Conservation (phyloP, 1,140 invertebrate genomes). For the Dolichoris vasculosae region DNA sequence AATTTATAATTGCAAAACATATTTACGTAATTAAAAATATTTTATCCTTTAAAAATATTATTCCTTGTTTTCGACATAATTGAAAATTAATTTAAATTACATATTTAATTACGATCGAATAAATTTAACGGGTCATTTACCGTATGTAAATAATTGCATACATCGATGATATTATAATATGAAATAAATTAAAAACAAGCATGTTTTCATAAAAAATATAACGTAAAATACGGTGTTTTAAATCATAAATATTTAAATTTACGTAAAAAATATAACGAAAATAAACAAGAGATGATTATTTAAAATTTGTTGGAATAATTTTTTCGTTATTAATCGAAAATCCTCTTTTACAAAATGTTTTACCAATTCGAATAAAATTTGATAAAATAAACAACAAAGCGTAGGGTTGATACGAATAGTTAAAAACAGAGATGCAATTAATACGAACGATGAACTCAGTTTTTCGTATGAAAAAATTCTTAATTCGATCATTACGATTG, state of each 20-base stretch:
- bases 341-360: background rate
- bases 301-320: no score
- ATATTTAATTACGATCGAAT: background rate
- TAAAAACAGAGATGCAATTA: slow-evolving; percentile 23
- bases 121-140: background rate
- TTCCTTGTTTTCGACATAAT: background rate
- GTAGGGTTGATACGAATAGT: background rate
- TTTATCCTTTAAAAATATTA: background rate
- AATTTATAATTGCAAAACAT: background rate
- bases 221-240: background rate
- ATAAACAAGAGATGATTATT: no score
- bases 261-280: no score
- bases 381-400: background rate
- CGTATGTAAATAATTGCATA: background rate
- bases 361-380: background rate
- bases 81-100: background rate
- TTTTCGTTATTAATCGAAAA: background rate
- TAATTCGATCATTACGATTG: slow-evolving; percentile 48
- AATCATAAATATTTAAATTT: background rate
- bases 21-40: background rate
- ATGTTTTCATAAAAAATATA: background rate
- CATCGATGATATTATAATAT: background rate
- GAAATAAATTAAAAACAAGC: background rate
- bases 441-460: slow-evolving; percentile 4
- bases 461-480: slow-evolving; percentile 34